Base-by-base conservation (phyloP, 2,888 invertebrate genomes). In the Drosophila parthenogenetica region DNA sequence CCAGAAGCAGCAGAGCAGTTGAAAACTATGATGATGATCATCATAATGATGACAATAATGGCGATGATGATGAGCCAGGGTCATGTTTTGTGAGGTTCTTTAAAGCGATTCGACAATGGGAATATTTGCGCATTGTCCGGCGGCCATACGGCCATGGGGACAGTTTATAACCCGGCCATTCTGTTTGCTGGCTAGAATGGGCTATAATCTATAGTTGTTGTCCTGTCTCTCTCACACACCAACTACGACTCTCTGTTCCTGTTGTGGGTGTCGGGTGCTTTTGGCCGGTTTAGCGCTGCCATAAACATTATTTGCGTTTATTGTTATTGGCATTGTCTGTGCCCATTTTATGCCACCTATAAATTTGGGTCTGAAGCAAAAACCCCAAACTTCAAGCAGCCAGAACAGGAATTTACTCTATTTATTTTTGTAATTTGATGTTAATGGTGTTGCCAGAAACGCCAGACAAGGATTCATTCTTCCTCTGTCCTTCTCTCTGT, bases 241-340 rank as follows among this genome's bases (percentile, higher is more conserved):
- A 7, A 5, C 29, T 8, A 1, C 2, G 37, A 22, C 5, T 16
- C 25, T 3, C 13, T 57, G 55, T 53, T 62, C 45, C 37, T 40
- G 43, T 37, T 55, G 55, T 51, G 68, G 48, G 46, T 49, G 60
- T 53, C 29, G 60, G 69, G 35, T 35, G 35, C 48, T 69, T 55
- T 63, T 65, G 59, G 40, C 58, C 68, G 67, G 69, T 87, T 84
- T 87, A 87, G 84, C 85, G 58, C 79, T 71, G 72, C 75, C 82
- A 85, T 85, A 87, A 85, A 85, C 86, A 75, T 87, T 89, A 85
- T 87, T 85, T 89, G 82, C 85, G 87, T 85, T 89, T 85, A 85
- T 89, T 89, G 80, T 89, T 85, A 89, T 87, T 89, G 86, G 87
- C 87, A 86, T 77, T 88, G 89, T 83, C 87, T 86, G 89, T 75